phyloP scores from a whole-genome alignment of 1,140 invertebrate species.

The Ephestia elutella region DNA sequence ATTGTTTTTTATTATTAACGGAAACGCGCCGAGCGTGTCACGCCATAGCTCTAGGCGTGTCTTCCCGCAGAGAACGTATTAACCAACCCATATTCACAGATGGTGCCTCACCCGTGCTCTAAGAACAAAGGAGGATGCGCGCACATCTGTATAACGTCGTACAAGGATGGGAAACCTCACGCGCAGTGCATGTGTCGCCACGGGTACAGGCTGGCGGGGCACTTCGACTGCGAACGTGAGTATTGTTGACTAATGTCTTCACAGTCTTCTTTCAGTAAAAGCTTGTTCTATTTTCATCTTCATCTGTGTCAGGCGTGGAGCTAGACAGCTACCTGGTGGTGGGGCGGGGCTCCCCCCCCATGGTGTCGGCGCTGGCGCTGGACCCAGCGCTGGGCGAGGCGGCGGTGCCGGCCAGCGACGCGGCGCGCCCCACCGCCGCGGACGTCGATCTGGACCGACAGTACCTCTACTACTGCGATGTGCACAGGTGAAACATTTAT shows the following conservation, averaged over 20 bases:
- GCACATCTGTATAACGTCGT: conserved; percentile 79
- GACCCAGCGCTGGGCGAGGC: conserved; percentile 59
- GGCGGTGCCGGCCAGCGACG: conserved; percentile 80
- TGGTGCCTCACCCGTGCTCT: conserved; percentile 80
- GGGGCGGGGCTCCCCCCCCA: conserved; percentile 44
- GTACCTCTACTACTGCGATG: conserved; percentile 82
- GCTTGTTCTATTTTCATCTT: too few species aligned
- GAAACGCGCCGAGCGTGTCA: too few species aligned
- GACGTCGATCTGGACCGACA: conserved; percentile 80
- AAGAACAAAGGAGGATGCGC: conserved; percentile 81
- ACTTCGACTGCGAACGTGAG: conserved; percentile 77
- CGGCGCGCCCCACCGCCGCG: conserved; percentile 77
- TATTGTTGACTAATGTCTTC: conserved; percentile 16
- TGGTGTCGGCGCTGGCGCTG: conserved; percentile 40
- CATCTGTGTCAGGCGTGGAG: conserved; percentile 41
- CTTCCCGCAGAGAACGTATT: too few species aligned
- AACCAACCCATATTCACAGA: background rate
- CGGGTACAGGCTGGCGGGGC: conserved; percentile 77
- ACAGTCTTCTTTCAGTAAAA: too few species aligned
- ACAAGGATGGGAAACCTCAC: conserved; percentile 49
- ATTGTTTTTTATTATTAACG: too few species aligned
- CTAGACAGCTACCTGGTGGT: conserved; percentile 48
- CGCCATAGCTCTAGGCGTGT: too few species aligned
- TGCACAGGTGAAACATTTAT: conserved; percentile 54
- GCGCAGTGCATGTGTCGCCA: conserved; percentile 81